phyloP scores from a whole-genome alignment of 2,888 invertebrate genomes.

The Mesoligia furuncula region DNA sequence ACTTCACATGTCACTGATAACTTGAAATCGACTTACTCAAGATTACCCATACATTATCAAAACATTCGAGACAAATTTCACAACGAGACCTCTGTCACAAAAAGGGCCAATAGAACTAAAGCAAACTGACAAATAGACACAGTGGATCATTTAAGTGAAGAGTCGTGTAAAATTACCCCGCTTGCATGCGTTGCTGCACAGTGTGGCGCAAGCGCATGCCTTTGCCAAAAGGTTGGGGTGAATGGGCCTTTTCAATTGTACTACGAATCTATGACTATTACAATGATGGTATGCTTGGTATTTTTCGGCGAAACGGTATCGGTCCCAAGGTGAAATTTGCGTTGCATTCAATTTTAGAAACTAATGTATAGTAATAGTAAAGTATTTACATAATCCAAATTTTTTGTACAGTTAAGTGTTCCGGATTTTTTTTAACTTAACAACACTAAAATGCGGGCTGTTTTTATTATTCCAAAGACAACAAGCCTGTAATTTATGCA shows the following conservation, averaged over 20 bases:
- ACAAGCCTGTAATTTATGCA: not conserved
- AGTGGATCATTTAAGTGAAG: slow-evolving; percentile 70
- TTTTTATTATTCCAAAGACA: not conserved
- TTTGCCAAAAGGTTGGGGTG: slow-evolving; percentile 76
- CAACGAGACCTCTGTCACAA: slow-evolving; percentile 20
- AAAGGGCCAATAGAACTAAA: slow-evolving; percentile 34
- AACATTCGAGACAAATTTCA: slow-evolving; percentile 3
- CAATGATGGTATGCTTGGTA: slow-evolving; percentile 51
- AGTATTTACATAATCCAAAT: slow-evolving; percentile 47
- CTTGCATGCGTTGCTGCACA: slow-evolving; percentile 68
- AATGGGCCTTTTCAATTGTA: slow-evolving; percentile 64
- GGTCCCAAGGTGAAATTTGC: slow-evolving; percentile 42
- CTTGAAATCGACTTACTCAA: slow-evolving; percentile 7
- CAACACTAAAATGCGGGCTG: slow-evolving; percentile 38
- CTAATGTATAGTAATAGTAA: slow-evolving; percentile 19
- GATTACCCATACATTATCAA: slow-evolving; percentile 14
- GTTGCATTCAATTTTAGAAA: slow-evolving; percentile 20
- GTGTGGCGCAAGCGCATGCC: slow-evolving; percentile 74
- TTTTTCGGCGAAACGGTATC: slow-evolving; percentile 46
- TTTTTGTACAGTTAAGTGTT: slow-evolving; percentile 25
- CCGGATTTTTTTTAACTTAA: slow-evolving; percentile 10
- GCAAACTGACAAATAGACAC: slow-evolving; percentile 30
- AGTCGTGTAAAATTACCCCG: slow-evolving; percentile 75
- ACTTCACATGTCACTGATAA: slow-evolving; percentile 29
- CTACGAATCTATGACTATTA: slow-evolving; percentile 31